Evolutionary conservation across 2,113 vertebrate species (phyloP), one percentile per base, ranked within the genome.

Genomic region (Anolis sagrei): DNA sequence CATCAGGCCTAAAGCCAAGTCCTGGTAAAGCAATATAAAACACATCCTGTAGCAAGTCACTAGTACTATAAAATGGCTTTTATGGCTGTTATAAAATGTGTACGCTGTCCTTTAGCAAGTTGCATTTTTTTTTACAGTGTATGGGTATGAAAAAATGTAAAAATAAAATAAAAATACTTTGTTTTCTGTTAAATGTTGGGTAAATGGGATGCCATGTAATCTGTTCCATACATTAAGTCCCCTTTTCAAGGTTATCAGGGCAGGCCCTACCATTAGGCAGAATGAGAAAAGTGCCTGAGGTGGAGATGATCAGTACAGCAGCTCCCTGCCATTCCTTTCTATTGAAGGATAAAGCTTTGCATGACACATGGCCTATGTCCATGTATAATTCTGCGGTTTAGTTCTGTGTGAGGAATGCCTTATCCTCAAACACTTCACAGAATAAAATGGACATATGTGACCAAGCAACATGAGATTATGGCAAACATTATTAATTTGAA

Each of bases 1-100:
- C 90, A 81, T 0, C 5, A 92, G 88, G 93, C 93, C 90, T 88
- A 89, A 76, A 84, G 78, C 76, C 86, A 83, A 89, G 91, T 89
- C 81, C 86, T 70, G 58, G n/a, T 66, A 92, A 79, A 39, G 14
- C 76, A 83, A 86, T 81, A 83, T 72, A 86, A 91, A 88, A 86
- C 32, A 7, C 85, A 82, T 49, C 85, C 89, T 86, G 89, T 82
- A 90, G 80, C 79, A 58, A 94, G 91, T 91, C 90, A 79, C 69
- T 62, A 44, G 58, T 82, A 69, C 86, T 77, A 74, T 89, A 83
- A 81, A 2, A 0, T n/a, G 0, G 11, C 51, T 82, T 76, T 92
- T 94, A 92, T 89, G 78, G 34, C 79, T 48, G 82, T 76, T 88
- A 74, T 88, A 86, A 90, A 93, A 82, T 23, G 16, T 62, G 73